Percentiles rank a stretch among this genome's conserved stretches.
phyloP scores from a whole-genome alignment of 2,888 invertebrate genomes.

The Apamea epomidion region DNA sequence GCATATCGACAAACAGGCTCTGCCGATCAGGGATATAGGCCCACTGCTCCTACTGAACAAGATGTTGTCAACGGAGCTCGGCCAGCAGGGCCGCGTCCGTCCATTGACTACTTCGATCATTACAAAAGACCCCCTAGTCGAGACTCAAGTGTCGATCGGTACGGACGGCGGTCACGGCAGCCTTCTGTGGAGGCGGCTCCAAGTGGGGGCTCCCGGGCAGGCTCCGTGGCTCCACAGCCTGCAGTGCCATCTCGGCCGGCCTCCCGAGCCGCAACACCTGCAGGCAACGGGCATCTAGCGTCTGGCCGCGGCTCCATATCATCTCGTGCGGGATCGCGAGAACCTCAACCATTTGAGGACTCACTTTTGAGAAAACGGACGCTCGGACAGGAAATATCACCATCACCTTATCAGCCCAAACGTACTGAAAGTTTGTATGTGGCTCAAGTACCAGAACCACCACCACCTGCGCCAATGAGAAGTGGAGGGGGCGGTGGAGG shows the following conservation, averaged over 20 bases:
- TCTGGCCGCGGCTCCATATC: slow-evolving; percentile 91
- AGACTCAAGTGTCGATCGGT: slow-evolving; percentile 96
- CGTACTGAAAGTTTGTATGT: slow-evolving; percentile 97
- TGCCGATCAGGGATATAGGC: slow-evolving; percentile 75
- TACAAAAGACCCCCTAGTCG: slow-evolving; percentile 97
- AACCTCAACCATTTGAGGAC: slow-evolving; percentile 94
- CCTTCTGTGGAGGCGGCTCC: slow-evolving; percentile 93
- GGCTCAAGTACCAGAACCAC: slow-evolving; percentile 85
- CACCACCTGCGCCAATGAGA: slow-evolving; percentile 82
- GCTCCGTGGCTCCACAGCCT: slow-evolving; percentile 94
- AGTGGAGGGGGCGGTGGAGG: slow-evolving; percentile 83
- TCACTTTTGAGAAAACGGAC: slow-evolving; percentile 94
- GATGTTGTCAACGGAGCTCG: slow-evolving; percentile 81
- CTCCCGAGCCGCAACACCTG: slow-evolving; percentile 89
- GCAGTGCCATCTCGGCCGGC: slow-evolving; percentile 91
- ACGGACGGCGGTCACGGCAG: slow-evolving; percentile 94
- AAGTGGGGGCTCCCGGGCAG: slow-evolving; percentile 91
- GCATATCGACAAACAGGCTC: slow-evolving; percentile 73
- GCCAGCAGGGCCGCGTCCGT: slow-evolving; percentile 88
- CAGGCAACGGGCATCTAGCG: slow-evolving; percentile 92
- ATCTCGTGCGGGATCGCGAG: slow-evolving; percentile 86
- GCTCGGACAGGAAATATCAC: slow-evolving; percentile 96
- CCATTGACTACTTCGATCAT: slow-evolving; percentile 98
- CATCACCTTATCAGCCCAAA: slow-evolving; percentile 96
- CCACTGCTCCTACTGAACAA: slow-evolving; percentile 82